Evolutionary conservation across 2,113 vertebrate genomes (phyloP).

Genomic region (Scartelaos histophorus): DNA sequence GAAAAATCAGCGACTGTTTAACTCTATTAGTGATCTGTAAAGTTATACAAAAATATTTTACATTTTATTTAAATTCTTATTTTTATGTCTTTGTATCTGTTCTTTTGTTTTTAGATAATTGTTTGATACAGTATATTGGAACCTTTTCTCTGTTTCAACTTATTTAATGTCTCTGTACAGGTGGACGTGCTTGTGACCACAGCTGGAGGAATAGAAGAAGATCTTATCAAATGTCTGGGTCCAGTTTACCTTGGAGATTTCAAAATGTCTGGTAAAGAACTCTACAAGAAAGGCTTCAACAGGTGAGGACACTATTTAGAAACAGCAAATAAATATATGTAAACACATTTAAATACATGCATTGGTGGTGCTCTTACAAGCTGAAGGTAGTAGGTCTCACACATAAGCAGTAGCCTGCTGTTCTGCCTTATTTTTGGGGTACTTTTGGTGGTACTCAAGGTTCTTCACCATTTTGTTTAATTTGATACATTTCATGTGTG

Average conservation of each 20-base stretch:
- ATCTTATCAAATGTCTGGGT: slow-evolving; percentile 87
- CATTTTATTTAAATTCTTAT: too few species aligned
- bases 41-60: too few species aligned
- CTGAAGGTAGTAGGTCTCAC: background rate
- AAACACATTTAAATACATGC: background rate
- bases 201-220: slow-evolving; percentile 87
- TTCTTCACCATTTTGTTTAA: too few species aligned
- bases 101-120: too few species aligned
- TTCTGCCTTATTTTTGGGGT: background rate
- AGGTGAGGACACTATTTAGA: slow-evolving; percentile 64
- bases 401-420: background rate
- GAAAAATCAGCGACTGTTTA: too few species aligned
- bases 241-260: slow-evolving; percentile 87
- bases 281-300: slow-evolving; percentile 83
- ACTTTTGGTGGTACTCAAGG: too few species aligned
- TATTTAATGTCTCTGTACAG: slow-evolving; percentile 54
- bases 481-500: too few species aligned
- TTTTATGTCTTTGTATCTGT: too few species aligned
- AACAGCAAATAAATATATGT: background rate
- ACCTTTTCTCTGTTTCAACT: too few species aligned
- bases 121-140: too few species aligned
- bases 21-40: too few species aligned
- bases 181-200: slow-evolving; percentile 88
- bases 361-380: too few species aligned
- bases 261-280: slow-evolving; percentile 79